Conservation (phyloP, 2,888 invertebrate species). For the Tetanocera ferruginea region DNA sequence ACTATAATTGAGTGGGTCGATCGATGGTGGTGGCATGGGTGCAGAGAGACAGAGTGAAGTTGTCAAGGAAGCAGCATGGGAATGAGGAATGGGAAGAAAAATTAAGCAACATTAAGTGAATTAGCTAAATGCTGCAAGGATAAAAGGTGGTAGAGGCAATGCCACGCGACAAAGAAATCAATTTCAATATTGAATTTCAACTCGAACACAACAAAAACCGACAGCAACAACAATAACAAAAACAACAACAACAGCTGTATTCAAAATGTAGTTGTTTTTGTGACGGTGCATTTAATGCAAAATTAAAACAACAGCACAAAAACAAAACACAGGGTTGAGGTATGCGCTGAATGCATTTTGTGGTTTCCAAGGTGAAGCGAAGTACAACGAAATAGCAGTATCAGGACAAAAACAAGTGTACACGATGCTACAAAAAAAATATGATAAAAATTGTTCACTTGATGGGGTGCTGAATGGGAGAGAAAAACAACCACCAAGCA, state of each 20-base stretch:
- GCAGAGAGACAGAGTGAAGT: background rate
- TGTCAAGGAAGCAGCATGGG: background rate
- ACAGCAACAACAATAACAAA: background rate
- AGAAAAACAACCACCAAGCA: too few species aligned
- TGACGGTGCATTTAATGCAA: background rate
- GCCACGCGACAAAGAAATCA: constrained; percentile 23
- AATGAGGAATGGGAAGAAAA: background rate
- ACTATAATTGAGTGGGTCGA: background rate
- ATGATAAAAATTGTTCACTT: too few species aligned
- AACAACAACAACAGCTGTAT: background rate
- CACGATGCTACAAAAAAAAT: too few species aligned
- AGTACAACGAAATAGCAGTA: too few species aligned
- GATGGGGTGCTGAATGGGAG: too few species aligned
- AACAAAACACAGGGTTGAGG: background rate
- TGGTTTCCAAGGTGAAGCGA: constrained; percentile 1
- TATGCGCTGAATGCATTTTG: constrained; percentile 8
- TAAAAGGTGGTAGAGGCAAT: background rate
- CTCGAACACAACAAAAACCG: background rate
- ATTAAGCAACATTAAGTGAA: constrained; percentile 16
- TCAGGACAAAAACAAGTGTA: too few species aligned
- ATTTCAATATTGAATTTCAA: constrained; percentile 9
- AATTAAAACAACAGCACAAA: too few species aligned
- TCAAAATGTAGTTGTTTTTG: background rate
- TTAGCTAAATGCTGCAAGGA: background rate
- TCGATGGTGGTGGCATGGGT: background rate